Base-by-base conservation (phyloP, 64 coral and sea anemone species). In the Montipora capricornis region DNA sequence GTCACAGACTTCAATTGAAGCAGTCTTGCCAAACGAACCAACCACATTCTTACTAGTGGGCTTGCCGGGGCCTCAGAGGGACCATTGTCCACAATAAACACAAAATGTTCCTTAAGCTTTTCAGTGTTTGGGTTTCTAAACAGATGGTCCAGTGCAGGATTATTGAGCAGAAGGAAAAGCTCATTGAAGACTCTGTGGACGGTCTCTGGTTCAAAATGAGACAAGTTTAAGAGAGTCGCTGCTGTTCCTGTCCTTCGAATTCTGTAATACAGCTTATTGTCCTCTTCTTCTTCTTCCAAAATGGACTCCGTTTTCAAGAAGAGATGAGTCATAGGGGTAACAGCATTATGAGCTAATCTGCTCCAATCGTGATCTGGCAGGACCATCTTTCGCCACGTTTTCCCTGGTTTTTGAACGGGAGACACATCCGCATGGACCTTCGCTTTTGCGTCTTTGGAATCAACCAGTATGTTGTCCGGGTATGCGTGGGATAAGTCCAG, bases 51-150 rank as follows among this genome's bases (percentile, higher is more conserved):
- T 15, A 93, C 91, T 1, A 93, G 2, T 55, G 75, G 47, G 71
- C 77, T 93, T 9, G 76, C 50, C 20, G 84, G 91, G 59, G 70
- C 59, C 79, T 93, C 92, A 9, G 74, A 76, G 20, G 92, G 84
- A 3, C 92, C 92, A 47, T 93, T 93, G 47, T 93, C 92, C 8
- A 93, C 92, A 24, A 93, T 74, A 88, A 93, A 93, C 26, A 88
- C 83, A 81, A 93, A 93, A 59, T 93, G 83, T 93, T 80, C 84
- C 20, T 93, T 93, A 2, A 93, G n/a, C 7, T 49, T 66, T 37
- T 76, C 84, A 45, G 75, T 88, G 13, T 71, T 47, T 22, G 70
- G 93, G 20, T 94, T 94, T 37, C 87, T 51, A 45, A 94, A 94
- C 7, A 89, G 24, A 57, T 20, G 29, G 44, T 94, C 87, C 16